Conservation (phyloP, 2,888 invertebrate genomes). For the Hypomecis punctinalis region DNA sequence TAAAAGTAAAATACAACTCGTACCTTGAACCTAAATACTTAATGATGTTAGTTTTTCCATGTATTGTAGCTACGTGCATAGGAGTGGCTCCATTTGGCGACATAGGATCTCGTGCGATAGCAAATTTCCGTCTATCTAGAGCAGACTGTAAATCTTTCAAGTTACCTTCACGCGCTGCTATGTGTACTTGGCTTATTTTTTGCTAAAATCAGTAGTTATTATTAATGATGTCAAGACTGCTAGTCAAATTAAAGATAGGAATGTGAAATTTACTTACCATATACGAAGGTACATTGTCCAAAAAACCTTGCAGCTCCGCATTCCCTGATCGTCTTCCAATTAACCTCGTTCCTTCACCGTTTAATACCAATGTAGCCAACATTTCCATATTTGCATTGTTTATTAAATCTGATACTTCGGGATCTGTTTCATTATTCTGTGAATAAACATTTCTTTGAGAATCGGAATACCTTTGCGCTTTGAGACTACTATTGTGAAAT, state of each 20-base stretch:
- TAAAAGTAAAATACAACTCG: background rate
- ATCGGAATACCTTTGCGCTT: conserved; percentile 6
- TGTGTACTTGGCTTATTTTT: conserved; percentile 95
- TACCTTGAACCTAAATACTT: conserved; percentile 86
- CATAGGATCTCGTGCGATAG: conserved; percentile 93
- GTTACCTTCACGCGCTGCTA: conserved; percentile 93
- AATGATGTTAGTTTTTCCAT: conserved; percentile 92
- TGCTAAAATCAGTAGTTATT: conserved; percentile 81
- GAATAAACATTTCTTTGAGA: conserved; percentile 38
- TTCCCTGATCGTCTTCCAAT: conserved; percentile 89
- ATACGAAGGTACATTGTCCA: conserved; percentile 94
- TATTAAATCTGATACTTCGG: conserved; percentile 88
- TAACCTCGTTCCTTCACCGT: conserved; percentile 93
- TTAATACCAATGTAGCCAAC: conserved; percentile 94
- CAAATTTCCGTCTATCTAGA: conserved; percentile 95
- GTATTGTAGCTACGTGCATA: conserved; percentile 93
- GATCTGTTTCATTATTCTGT: conserved; percentile 85
- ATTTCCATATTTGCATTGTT: conserved; percentile 94
- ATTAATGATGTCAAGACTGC: background rate
- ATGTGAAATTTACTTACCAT: conserved; percentile 87
- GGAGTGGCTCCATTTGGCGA: conserved; percentile 94
- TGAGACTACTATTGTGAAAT: conserved; percentile 34
- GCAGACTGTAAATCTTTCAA: conserved; percentile 93
- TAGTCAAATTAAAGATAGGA: background rate
- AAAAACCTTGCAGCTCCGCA: conserved; percentile 93